Evolutionary conservation across 2,888 invertebrate genomes (phyloP), one percentile per base, ranked within the genome.

Genomic region (Galeopsomyia nigrocyanea): DNA sequence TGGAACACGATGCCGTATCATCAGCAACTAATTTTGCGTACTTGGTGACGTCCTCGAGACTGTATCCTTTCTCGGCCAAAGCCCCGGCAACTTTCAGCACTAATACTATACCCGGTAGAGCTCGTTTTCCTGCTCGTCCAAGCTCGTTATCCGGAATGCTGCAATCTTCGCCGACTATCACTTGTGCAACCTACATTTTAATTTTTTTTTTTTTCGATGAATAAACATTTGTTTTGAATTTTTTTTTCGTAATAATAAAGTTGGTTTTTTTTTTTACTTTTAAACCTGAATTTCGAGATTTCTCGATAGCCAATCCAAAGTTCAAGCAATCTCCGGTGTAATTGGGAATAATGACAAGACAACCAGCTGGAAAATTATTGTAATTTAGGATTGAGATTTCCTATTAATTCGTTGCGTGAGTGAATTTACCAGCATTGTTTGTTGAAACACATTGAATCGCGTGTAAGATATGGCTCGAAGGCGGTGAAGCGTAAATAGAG

Each of bases 301-400:
- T 90, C 83, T 95, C 94, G 16, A 92, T 89, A 1, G 95, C 95
- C 82, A 94, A 89, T 0, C 94, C 95, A 83, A 95, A 95, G 85
- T 94, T 95, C 17, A 95, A 86, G 73, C 93, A 87, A 80, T 95
- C 94, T 0, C 94, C 93, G 0, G 94, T 92, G 81, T 94, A 94
- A 85, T 94, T 95, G 13, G 92, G 91, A 13, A 94, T 89, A 49
- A 95, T 88, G 0, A 94, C 89, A 9, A 95, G 82, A n/a, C 92
- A 89, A 46, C 94, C 94, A 70, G 89, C 91, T 88, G 78, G 16
- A 79, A 79, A 26, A 16, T 2, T 17, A n/a, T 13, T 26, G 56
- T 31, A 26, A 61, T 50, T n/a, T 22, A 50, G 51, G 17, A 13
- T 68, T 31, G 39, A 39, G 16, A 47, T 21, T 69, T 31, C 46